Percentiles rank a stretch among this genome's conserved stretches.
Conservation (phyloP, 2,113 vertebrate genomes). For the Pseudopipra pipra region DNA sequence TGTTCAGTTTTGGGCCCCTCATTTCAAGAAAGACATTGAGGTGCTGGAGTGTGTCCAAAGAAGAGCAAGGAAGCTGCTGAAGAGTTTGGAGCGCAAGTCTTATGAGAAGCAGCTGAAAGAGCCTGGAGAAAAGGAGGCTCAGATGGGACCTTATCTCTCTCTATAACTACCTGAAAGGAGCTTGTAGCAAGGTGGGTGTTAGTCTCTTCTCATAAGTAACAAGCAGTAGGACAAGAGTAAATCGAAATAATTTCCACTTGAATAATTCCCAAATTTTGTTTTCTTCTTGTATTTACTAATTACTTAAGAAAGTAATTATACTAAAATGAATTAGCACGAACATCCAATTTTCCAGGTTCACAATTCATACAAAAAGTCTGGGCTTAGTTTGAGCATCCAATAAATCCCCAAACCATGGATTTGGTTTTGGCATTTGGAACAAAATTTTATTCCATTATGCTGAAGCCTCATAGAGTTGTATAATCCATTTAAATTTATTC, state of each 20-base stretch:
- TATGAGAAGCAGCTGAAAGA: too few relatives aligned
- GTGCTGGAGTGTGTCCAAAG: too few relatives aligned
- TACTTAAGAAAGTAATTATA: not conserved
- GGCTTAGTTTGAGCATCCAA: not conserved
- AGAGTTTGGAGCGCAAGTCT: too few relatives aligned
- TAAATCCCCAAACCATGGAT: not conserved
- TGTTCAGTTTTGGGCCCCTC: too few relatives aligned
- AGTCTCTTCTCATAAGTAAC: not conserved
- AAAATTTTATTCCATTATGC: not conserved
- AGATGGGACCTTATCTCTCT: too few relatives aligned
- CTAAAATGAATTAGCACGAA: not conserved
- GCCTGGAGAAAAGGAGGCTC: too few relatives aligned
- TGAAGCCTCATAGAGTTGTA: not conserved
- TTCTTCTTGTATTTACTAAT: not conserved
- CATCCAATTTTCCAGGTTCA: not conserved
- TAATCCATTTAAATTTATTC: not conserved
- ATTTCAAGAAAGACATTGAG: too few relatives aligned
- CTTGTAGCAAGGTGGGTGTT: too few relatives aligned
- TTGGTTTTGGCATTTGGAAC: not conserved
- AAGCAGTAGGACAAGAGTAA: not conserved
- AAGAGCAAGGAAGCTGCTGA: too few relatives aligned
- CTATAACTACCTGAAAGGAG: too few relatives aligned
- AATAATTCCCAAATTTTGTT: not conserved
- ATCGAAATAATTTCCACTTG: not conserved
- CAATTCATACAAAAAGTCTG: not conserved